These are phyloP conservation scores for Steinernema scapterisci DNA, from an alignment of 2,888 invertebrate genomes.

Conservation along the genomic window DNA sequence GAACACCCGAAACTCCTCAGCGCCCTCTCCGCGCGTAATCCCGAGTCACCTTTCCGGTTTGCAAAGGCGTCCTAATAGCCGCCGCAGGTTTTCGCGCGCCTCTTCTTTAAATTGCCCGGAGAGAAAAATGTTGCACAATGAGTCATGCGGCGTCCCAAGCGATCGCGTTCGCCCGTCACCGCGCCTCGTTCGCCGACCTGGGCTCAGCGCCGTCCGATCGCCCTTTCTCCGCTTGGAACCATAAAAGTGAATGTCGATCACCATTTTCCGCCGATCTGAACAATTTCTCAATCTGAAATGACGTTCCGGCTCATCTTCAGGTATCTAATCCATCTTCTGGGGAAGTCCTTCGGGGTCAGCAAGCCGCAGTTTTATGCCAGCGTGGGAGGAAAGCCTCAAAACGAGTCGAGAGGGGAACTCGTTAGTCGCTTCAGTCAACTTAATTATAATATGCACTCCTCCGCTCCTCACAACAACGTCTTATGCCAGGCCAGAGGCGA, in stretches of 20 bases:
- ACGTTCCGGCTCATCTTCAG: neutral
- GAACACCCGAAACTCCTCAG: too few species aligned
- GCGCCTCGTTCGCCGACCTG: neutral
- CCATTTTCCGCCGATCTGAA: neutral
- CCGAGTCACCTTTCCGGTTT: too few species aligned
- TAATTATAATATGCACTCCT: conserved; percentile 13
- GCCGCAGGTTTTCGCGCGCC: neutral
- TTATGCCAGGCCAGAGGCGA: conserved; percentile 13
- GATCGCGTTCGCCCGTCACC: neutral
- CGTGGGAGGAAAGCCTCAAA: neutral
- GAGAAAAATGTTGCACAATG: neutral
- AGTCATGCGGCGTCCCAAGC: neutral
- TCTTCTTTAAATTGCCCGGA: too few species aligned
- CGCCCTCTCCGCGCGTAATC: too few species aligned
- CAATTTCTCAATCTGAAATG: neutral
- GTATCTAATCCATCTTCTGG: neutral
- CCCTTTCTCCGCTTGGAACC: neutral
- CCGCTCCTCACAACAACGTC: neutral
- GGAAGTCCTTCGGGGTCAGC: neutral
- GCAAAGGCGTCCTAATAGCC: too few species aligned
- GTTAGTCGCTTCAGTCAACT: conserved; percentile 11
- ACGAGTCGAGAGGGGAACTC: conserved; percentile 10
- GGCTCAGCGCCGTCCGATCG: neutral
- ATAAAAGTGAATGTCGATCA: neutral
- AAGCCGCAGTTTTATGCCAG: neutral